Conservation (phyloP, 2,113 vertebrate species). For the Ptychochromis oligacanthus region DNA sequence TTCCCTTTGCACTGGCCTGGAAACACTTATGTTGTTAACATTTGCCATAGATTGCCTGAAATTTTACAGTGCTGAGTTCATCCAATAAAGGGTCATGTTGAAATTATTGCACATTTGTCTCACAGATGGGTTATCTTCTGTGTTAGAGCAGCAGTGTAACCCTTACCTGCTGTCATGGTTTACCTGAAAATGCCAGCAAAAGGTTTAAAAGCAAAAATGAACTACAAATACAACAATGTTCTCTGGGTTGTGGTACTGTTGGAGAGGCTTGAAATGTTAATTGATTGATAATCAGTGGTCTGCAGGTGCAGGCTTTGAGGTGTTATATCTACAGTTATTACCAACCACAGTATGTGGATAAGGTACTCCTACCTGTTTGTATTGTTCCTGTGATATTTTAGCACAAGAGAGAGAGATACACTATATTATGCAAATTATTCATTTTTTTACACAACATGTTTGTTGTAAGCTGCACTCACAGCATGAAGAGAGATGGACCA, state of each 20-base stretch:
- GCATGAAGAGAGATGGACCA: not conserved
- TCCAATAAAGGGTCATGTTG: constrained; percentile 9
- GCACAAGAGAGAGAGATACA: not conserved
- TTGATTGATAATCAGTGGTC: not conserved
- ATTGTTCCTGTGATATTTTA: not conserved
- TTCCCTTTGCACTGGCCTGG: constrained; percentile 3
- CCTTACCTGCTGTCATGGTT: not conserved
- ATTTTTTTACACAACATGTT: not conserved
- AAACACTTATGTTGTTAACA: not conserved
- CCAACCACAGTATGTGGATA: not conserved
- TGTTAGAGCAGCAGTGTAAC: not conserved
- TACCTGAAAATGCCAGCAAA: not conserved
- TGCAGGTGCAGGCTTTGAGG: not conserved
- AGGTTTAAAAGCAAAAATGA: not conserved
- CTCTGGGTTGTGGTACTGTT: not conserved
- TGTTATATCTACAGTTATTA: not conserved
- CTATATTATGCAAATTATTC: not conserved
- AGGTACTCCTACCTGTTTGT: not conserved
- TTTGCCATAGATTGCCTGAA: constrained; percentile 11
- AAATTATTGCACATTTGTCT: not conserved
- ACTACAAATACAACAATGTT: not conserved
- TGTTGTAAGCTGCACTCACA: not conserved
- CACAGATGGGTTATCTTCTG: not conserved
- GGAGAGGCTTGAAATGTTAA: not conserved
- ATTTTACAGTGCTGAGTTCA: constrained; percentile 8